Conservation (phyloP, 2,888 invertebrate genomes). For the Hanleya hanleyi region DNA sequence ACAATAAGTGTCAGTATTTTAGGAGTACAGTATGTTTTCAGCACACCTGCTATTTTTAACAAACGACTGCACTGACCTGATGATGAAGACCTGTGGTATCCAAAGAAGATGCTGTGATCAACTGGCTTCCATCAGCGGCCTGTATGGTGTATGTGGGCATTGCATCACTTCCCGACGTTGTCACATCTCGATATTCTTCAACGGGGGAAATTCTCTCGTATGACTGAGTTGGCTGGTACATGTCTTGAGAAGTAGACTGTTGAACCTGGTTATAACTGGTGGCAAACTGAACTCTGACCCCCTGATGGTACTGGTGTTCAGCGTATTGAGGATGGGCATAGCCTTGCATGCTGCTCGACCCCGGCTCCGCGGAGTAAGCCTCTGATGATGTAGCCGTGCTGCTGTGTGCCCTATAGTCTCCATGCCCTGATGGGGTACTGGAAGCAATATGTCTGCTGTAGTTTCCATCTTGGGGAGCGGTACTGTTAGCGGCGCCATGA, state of each 20-base stretch:
- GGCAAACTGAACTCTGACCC: not conserved
- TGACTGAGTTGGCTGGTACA: constrained; percentile 58
- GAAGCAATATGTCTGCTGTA: too few relatives aligned
- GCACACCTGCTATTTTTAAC: too few relatives aligned
- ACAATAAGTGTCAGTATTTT: too few relatives aligned
- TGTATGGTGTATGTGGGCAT: constrained; percentile 44
- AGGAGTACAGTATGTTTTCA: too few relatives aligned
- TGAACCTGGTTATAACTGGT: not conserved
- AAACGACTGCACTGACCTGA: constrained; percentile 32
- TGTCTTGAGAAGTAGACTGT: constrained; percentile 1
- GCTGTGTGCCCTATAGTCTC: not conserved
- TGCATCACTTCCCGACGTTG: constrained; percentile 45
- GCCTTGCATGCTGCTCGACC: not conserved
- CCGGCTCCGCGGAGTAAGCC: not conserved
- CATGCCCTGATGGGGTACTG: not conserved
- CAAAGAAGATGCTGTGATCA: constrained; percentile 38
- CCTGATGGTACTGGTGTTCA: not conserved
- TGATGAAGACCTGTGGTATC: constrained; percentile 55
- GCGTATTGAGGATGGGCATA: constrained; percentile 1
- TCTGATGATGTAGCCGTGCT: not conserved
- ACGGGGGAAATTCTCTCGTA: constrained; percentile 48
- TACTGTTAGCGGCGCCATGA: too few relatives aligned
- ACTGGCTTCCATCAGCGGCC: constrained; percentile 36
- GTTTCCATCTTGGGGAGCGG: too few relatives aligned
- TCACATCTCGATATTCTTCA: constrained; percentile 42